Conservation (phyloP, 2,797 vertebrate species). For the Coracias cyanogaster region DNA sequence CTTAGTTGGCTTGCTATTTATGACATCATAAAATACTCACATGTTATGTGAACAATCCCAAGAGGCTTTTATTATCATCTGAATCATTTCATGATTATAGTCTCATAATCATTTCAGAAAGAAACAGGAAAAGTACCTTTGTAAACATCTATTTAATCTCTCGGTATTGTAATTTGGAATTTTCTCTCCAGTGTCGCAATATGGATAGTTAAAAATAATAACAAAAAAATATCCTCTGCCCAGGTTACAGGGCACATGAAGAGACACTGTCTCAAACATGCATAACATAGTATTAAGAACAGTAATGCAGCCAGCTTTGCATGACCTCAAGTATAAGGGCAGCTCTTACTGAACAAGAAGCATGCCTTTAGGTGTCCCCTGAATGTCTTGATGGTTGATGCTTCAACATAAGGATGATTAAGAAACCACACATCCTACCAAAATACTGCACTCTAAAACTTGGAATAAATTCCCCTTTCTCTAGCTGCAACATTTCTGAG, state of each 20-base stretch:
- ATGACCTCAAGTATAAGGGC: neutral
- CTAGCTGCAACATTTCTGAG: constrained; percentile 61
- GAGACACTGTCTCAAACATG: neutral
- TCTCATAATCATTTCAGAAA: constrained; percentile 41
- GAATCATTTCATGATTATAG: constrained; percentile 43
- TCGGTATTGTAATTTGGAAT: neutral
- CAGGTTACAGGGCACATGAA: neutral
- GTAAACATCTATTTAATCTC: constrained; percentile 33
- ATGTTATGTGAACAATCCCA: constrained; percentile 23
- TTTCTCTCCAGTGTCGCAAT: neutral
- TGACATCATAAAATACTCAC: constrained; percentile 35
- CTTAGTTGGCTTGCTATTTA: constrained; percentile 44
- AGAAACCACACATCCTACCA: constrained; percentile 54
- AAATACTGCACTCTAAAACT: constrained; percentile 48
- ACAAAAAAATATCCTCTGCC: neutral
- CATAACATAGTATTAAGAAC: neutral
- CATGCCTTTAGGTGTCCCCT: neutral
- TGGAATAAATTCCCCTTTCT: constrained; percentile 72
- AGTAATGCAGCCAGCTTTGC: neutral
- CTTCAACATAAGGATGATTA: constrained; percentile 62
- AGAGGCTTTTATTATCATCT: constrained; percentile 22
- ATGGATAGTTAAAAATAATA: neutral
- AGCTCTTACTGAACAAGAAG: neutral
- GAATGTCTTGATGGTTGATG: constrained; percentile 46
- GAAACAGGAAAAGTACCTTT: constrained; percentile 7